Conservation (phyloP, 2,888 invertebrate genomes). For the Cataglyphis albicans region DNA sequence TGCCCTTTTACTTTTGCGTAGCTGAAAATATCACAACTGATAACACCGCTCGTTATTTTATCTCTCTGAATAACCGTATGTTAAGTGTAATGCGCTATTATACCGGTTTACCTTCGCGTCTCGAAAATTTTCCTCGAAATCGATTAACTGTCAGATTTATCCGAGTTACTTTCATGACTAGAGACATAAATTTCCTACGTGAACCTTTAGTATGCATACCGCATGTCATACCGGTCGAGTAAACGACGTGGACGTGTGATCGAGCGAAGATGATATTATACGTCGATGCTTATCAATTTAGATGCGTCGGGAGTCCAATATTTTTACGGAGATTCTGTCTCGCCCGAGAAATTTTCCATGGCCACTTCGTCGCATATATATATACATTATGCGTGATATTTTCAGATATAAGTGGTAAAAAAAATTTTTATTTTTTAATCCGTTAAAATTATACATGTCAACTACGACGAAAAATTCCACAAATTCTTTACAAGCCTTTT, state of each 20-base stretch:
- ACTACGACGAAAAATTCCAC: neutral
- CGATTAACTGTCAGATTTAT: slow-evolving; percentile 63
- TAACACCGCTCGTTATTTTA: slow-evolving; percentile 42
- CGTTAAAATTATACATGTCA: neutral
- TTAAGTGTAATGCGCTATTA: slow-evolving; percentile 1
- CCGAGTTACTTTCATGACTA: slow-evolving; percentile 47
- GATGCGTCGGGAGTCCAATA: slow-evolving; percentile 26
- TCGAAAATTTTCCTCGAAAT: slow-evolving; percentile 59
- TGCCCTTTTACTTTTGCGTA: slow-evolving; percentile 32
- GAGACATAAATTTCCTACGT: slow-evolving; percentile 66
- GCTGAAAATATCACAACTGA: slow-evolving; percentile 21
- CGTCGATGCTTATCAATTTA: slow-evolving; percentile 68
- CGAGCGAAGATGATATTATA: slow-evolving; percentile 68
- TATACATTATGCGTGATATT: neutral
- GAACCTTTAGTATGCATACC: slow-evolving; percentile 73
- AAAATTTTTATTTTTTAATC: neutral
- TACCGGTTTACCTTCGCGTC: slow-evolving; percentile 22
- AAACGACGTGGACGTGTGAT: slow-evolving; percentile 71
- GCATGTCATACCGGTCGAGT: slow-evolving; percentile 51
- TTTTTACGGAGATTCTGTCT: slow-evolving; percentile 21
- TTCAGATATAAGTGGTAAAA: neutral
- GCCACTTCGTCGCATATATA: neutral
- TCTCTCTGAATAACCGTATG: neutral
- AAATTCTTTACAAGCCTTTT: neutral
- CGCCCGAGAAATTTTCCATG: slow-evolving; percentile 57